Conservation (phyloP, 1,140 invertebrate genomes). For the Sycophila sp. region DNA sequence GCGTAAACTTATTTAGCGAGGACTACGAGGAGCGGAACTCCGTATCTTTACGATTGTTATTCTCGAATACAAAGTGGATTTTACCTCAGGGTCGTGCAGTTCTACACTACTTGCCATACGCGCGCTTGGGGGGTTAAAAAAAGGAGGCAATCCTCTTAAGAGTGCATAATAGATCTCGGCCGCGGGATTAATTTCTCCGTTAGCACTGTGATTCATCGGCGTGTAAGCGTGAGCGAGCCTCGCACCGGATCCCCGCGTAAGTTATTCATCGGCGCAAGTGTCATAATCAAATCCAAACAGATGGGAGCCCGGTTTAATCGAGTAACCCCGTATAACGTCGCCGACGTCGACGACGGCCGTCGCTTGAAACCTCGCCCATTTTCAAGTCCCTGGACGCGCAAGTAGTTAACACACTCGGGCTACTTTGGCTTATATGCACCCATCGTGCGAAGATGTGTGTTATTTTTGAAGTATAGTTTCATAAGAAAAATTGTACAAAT, state of each 20-base stretch:
- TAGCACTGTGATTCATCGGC: slow-evolving; percentile 22
- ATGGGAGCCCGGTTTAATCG: slow-evolving; percentile 52
- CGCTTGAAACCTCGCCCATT: slow-evolving; percentile 46
- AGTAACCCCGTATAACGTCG: slow-evolving; percentile 39
- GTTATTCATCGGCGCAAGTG: slow-evolving; percentile 40
- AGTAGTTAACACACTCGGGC: background rate
- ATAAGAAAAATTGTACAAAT: too few species aligned
- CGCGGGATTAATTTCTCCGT: background rate
- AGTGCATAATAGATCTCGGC: background rate
- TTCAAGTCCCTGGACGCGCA: slow-evolving; percentile 39
- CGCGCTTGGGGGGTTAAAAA: background rate
- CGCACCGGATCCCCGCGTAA: slow-evolving; percentile 3
- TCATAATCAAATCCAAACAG: slow-evolving; percentile 54
- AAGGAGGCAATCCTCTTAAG: background rate
- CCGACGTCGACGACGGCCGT: background rate
- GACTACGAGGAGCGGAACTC: too few species aligned
- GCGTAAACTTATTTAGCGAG: too few species aligned
- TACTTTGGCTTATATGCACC: background rate
- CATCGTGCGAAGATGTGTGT: too few species aligned
- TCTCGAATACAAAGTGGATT: too few species aligned
- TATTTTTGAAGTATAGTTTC: too few species aligned
- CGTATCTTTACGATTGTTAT: too few species aligned
- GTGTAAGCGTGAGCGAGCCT: slow-evolving; percentile 17
- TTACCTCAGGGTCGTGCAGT: too few species aligned
- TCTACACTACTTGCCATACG: background rate